Evolutionary conservation across 2,113 vertebrate species (phyloP).

Genomic region (Coracopsis vasa): DNA sequence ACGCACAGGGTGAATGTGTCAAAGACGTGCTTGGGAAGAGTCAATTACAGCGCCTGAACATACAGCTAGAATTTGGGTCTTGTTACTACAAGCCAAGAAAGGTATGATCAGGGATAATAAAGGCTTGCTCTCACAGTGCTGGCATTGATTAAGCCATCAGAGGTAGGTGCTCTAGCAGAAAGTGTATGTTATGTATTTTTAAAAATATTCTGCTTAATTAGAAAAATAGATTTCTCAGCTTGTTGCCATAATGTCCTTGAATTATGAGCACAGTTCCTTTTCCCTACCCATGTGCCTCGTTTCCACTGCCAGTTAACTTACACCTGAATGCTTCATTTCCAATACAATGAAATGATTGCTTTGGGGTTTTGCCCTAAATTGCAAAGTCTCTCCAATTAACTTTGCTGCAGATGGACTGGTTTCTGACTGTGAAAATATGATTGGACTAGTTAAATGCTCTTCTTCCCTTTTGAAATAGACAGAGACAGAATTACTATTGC

Average conservation of each 20-base stretch:
- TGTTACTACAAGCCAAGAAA: neutral
- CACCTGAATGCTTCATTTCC: neutral
- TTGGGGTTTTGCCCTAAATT: neutral
- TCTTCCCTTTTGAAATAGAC: neutral
- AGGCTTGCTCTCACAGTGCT: neutral
- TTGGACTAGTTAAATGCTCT: neutral
- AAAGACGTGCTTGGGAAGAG: fast-evolving
- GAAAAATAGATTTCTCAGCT: neutral
- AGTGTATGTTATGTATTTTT: neutral
- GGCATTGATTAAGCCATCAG: neutral
- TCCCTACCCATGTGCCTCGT: neutral
- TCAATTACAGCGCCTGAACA: neutral
- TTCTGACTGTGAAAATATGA: neutral
- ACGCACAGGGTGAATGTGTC: neutral
- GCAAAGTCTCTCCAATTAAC: neutral
- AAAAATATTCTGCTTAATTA: neutral
- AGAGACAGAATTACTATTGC: neutral
- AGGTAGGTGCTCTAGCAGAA: neutral
- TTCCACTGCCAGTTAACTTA: neutral
- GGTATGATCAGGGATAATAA: neutral
- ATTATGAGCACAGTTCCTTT: neutral
- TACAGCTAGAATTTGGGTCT: neutral
- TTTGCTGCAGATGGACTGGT: neutral
- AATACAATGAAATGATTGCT: neutral
- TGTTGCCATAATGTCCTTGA: neutral